Conservation (phyloP, 35 echinoderm and acorn worm genomes). For the Stichopus chloronotus region DNA sequence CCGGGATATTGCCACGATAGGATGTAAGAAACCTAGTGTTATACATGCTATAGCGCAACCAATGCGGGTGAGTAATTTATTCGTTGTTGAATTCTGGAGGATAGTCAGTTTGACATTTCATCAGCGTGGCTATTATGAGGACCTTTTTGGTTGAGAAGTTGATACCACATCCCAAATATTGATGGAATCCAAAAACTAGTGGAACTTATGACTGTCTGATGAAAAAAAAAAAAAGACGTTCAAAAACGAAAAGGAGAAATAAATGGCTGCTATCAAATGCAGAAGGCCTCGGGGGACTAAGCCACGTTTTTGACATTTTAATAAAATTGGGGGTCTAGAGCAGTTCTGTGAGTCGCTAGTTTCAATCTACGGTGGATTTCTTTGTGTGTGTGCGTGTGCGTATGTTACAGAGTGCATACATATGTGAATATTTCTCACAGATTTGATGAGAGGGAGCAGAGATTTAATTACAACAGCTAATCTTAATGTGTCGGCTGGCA, state of each 20-base stretch:
- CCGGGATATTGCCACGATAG: neutral
- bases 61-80: neutral
- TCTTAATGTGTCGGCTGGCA: neutral
- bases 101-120: conserved; percentile 16
- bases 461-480: neutral
- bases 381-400: neutral
- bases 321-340: neutral
- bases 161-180: conserved; percentile 16
- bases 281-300: neutral
- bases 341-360: neutral
- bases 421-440: neutral
- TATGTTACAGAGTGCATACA: neutral
- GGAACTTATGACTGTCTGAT: neutral
- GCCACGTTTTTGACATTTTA: conserved; percentile 4
- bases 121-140: neutral
- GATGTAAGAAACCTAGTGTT: neutral
- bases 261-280: conserved; percentile 4
- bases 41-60: neutral
- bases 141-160: neutral
- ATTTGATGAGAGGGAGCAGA: neutral
- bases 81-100: neutral
- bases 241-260: neutral
- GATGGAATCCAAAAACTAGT: neutral
- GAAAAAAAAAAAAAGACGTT: neutral
- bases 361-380: neutral